Evolutionary conservation across 1,140 invertebrate genomes (phyloP), one percentile per base, ranked within the genome.

Genomic region (Antheraea mylitta): DNA sequence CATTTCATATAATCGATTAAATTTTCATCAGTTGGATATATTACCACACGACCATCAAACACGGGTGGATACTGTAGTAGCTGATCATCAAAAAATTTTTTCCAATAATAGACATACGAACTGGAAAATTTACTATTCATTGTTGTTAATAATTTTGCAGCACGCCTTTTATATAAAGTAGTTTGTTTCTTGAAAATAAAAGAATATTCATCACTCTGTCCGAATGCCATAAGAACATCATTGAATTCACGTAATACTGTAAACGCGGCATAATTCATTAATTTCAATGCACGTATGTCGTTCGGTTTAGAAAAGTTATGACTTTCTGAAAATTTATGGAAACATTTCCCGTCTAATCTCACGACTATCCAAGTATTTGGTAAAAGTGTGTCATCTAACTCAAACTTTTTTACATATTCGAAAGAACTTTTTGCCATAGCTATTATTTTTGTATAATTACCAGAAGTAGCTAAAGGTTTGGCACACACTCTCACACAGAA

Each of bases 181-280:
- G 95, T 93, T 85, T 96, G 93, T 93, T 96, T 96, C 78, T 95
- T 94, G 76, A 99, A 96, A 7, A 99, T 94, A 93, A 99, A 99
- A 65, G 98, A 99, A 87, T 97, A 99, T 88, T 99, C 98, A 90
- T 99, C 98, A 92, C 98, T 99, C 90, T 99, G 97, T 13, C 98
- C 98, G 91, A 97, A 99, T 7, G 95, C 95, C 53, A 99, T 75
- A 18, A 96, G 92, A 68, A 99, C 94, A 75, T 99, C 98, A 77
- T 95, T 95, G 70, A 97, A 98, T 79, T 98, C 96, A 76, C 95
- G 93, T 95, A 99, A 96, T 0, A 99, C 98, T 61, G 83, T 87
- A 59, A 93, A 93, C 1, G 98, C 98, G 10, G 97, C 95, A 73
- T 94, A 94, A 75, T 96, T 98, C 98, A 99, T 99, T 19, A 99